Percentiles rank a stretch among this genome's conserved stretches.
These are phyloP conservation scores for Erebia ligea DNA, from an alignment of 2,888 invertebrate species.

Conservation along the genomic window DNA sequence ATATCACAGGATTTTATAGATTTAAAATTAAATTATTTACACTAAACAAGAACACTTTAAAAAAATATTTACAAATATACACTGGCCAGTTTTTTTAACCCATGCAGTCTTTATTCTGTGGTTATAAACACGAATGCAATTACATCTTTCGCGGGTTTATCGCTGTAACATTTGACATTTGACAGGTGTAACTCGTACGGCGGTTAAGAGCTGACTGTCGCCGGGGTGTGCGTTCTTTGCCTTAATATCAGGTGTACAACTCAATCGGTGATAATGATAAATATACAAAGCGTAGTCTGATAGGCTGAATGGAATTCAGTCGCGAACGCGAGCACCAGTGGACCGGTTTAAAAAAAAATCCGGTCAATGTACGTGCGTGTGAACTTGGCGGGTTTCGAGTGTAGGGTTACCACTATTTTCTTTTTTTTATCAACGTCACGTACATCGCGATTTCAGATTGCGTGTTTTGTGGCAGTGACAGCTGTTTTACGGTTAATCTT, in stretches of 20 bases:
- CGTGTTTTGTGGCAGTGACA: neutral
- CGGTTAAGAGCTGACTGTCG: constrained; percentile 58
- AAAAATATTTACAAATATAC: constrained; percentile 58
- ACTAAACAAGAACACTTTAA: constrained; percentile 54
- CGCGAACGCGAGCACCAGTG: constrained; percentile 42
- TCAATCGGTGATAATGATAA: constrained; percentile 65
- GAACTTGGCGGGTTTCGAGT: constrained; percentile 38
- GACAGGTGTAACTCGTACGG: constrained; percentile 54
- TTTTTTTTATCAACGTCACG: neutral
- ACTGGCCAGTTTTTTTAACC: constrained; percentile 53
- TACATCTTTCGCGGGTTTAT: constrained; percentile 48
- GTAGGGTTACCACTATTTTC: constrained; percentile 33
- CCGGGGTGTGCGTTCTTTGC: constrained; percentile 53
- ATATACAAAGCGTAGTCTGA: constrained; percentile 52
- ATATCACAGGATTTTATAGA: constrained; percentile 79
- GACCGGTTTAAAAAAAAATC: constrained; percentile 53
- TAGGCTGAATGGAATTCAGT: constrained; percentile 35
- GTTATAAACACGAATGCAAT: constrained; percentile 39
- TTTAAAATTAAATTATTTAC: constrained; percentile 49
- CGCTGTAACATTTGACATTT: constrained; percentile 43
- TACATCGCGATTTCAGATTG: neutral
- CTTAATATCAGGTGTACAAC: constrained; percentile 72
- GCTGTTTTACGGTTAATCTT: neutral
- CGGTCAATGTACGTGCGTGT: constrained; percentile 54
- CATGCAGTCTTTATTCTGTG: constrained; percentile 50